A percentile compares a stretch with the other conserved stretches of the same genome.
Evolutionary conservation across 2,888 invertebrate genomes (phyloP).

Genomic region (Liodrosophila aerea): DNA sequence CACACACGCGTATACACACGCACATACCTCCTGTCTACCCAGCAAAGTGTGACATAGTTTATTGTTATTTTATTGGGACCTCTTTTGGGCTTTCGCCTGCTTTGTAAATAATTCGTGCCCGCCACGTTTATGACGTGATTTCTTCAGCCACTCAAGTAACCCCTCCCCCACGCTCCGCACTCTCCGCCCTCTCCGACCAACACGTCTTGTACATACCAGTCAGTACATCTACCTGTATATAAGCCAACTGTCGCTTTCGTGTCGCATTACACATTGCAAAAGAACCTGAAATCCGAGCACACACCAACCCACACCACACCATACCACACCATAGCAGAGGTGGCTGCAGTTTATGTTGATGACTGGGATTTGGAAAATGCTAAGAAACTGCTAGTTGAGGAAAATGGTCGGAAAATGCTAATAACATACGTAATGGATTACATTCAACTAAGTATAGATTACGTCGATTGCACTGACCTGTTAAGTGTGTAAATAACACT

Average conservation of each 20-base stretch:
- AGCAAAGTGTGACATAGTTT: slow-evolving; percentile 70
- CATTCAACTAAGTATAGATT: slow-evolving; percentile 7
- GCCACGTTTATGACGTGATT: slow-evolving; percentile 77
- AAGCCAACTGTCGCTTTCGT: slow-evolving; percentile 21
- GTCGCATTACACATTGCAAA: slow-evolving; percentile 29
- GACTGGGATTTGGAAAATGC: slow-evolving; percentile 16
- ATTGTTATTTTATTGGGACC: slow-evolving; percentile 75
- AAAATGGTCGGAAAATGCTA: slow-evolving; percentile 12
- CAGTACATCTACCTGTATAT: not conserved
- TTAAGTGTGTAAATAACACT: slow-evolving; percentile 10
- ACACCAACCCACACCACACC: too few relatives aligned
- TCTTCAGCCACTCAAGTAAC: slow-evolving; percentile 49
- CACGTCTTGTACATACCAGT: not conserved
- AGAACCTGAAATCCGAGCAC: slow-evolving; percentile 16
- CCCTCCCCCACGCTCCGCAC: slow-evolving; percentile 9
- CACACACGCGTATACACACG: not conserved
- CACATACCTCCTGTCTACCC: slow-evolving; percentile 28
- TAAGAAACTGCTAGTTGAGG: slow-evolving; percentile 7
- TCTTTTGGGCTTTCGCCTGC: slow-evolving; percentile 76
- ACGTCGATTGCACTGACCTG: not conserved
- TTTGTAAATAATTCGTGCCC: slow-evolving; percentile 77
- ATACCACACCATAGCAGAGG: too few relatives aligned
- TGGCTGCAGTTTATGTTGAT: slow-evolving; percentile 25
- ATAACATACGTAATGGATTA: slow-evolving; percentile 9
- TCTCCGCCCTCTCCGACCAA: not conserved